Evolutionary conservation across 2,888 invertebrate genomes (phyloP), one percentile per base, ranked within the genome.

Genomic region (Diaperis boleti): DNA sequence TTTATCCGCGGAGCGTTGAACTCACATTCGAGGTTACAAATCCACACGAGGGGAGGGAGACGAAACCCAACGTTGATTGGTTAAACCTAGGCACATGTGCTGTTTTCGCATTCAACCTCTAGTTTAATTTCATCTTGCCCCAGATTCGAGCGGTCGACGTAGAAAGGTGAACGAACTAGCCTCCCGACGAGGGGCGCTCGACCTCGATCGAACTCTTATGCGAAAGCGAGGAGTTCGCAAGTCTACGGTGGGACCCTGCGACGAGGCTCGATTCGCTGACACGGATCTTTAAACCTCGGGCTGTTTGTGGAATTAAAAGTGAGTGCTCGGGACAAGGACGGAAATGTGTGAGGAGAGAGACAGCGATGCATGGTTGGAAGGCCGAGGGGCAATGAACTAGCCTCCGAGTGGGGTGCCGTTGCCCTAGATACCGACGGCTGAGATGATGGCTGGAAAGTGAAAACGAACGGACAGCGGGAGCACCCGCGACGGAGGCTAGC

Each of bases 91-190:
- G 78, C 73, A 79, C 78, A 79, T 78, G 79, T 78, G 76, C 76
- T 78, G 78, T 78, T 79, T 76, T 79, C 77, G 78, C 78, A 77
- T 76, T 77, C 78, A 81, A 80, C 79, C 81, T 80, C 79, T 78
- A 83, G 84, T 84, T 72, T 84, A 85, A 85, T 85, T 86, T 85
- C 85, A 86, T 85, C 85, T 85, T 85, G 86, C 84, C 86, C 86
- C 83, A 86, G 85, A 85, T 86, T 85, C 83, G 79, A 79, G 78
- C 79, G 74, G 72, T 73, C 74, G 74, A 73, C 73, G 73, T 66
- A 65, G 70, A 70, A 33, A 84, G 86, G 85, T 85, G 85, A 86
- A 85, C 83, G 86, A 83, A 84, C 86, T 84, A 85, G 83, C 82
- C 85, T 85, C 84, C 79, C 76, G 74, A 74, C 80, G 77, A 80